Evolutionary conservation across 2,113 vertebrate genomes (phyloP).

Genomic region (Aegithalos caudatus): DNA sequence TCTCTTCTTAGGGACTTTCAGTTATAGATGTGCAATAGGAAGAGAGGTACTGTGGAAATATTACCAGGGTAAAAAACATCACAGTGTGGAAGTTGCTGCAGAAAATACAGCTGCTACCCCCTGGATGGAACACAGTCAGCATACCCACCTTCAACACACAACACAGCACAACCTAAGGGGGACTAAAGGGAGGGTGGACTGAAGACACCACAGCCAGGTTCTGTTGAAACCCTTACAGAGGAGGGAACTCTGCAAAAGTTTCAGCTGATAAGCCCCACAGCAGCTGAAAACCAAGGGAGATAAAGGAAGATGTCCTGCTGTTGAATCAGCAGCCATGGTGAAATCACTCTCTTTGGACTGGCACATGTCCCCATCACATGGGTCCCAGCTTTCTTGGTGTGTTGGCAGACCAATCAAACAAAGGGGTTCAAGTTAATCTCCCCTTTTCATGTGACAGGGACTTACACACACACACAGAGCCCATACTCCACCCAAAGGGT

Average conservation of each 20-base stretch:
- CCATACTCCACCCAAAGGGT: accelerated
- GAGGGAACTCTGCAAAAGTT: not conserved
- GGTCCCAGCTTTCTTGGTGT: not conserved
- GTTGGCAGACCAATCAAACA: not conserved
- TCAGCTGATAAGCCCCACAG: not conserved
- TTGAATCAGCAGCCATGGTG: accelerated
- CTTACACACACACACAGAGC: accelerated
- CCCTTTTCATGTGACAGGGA: not conserved
- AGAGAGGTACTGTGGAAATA: not conserved
- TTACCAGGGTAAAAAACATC: accelerated
- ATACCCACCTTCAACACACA: not conserved
- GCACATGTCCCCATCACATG: accelerated
- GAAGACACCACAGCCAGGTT: accelerated
- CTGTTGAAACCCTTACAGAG: not conserved
- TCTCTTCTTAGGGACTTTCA: not conserved
- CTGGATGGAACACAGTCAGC: not conserved
- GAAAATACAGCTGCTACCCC: not conserved
- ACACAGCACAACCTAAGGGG: not conserved
- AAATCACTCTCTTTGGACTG: not conserved
- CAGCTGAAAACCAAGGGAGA: not conserved
- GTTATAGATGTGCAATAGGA: accelerated
- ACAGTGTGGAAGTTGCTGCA: accelerated
- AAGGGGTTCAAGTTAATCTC: not conserved
- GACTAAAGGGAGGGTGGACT: not conserved
- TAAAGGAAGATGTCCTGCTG: not conserved